Evolutionary conservation across 2,113 vertebrate species (phyloP).

Genomic region (Glareola pratincola): DNA sequence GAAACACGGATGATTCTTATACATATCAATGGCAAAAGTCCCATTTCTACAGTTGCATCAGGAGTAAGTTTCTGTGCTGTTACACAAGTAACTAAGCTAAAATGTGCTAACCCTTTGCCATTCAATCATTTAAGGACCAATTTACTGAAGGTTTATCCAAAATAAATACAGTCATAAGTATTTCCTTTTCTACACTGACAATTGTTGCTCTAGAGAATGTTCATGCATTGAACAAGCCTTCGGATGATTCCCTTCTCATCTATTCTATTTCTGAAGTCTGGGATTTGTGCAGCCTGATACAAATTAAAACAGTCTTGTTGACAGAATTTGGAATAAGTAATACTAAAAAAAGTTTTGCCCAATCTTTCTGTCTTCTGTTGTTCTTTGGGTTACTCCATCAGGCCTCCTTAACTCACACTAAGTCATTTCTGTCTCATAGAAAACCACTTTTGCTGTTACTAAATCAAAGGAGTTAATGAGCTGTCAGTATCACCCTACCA

Average conservation of each 20-base stretch:
- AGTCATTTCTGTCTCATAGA: neutral
- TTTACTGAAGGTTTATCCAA: slow-evolving; percentile 42
- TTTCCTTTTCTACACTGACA: slow-evolving; percentile 23
- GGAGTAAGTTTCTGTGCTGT: slow-evolving; percentile 2
- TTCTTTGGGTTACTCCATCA: neutral
- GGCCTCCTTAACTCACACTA: neutral
- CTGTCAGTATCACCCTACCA: neutral
- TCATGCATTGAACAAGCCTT: neutral
- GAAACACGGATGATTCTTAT: neutral
- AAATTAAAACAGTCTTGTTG: neutral
- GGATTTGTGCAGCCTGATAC: neutral
- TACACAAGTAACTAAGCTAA: slow-evolving; percentile 41
- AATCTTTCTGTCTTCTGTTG: neutral
- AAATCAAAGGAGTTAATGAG: neutral
- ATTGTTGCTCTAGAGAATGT: neutral
- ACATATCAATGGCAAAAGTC: neutral
- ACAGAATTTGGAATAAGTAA: neutral
- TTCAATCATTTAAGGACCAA: slow-evolving; percentile 35
- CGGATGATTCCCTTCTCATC: neutral
- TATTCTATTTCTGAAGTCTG: neutral
- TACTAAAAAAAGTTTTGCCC: neutral
- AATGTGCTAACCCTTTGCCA: slow-evolving; percentile 20
- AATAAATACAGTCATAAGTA: slow-evolving; percentile 14
- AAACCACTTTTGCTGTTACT: neutral
- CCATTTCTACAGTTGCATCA: slow-evolving; percentile 18